These are phyloP conservation scores for Euspilapteryx auroguttella DNA, from an alignment of 2,888 invertebrate genomes.

Conservation along the genomic window DNA sequence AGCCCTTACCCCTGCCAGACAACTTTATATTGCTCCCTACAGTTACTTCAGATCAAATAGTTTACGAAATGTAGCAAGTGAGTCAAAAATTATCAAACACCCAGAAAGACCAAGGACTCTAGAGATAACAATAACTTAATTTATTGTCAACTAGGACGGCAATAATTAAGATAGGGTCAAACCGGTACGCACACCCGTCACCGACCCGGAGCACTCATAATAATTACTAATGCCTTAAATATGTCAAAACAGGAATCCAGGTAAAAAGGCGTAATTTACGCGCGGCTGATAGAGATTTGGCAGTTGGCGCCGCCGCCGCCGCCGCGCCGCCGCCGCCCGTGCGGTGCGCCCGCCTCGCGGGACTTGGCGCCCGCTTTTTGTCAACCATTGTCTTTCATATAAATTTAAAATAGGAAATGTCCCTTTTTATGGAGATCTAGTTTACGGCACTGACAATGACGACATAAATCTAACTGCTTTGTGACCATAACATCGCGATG, in stretches of 20 bases:
- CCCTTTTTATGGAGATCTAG: slow-evolving; percentile 61
- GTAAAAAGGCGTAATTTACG: slow-evolving; percentile 62
- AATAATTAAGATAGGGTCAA: slow-evolving; percentile 62
- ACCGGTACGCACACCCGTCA: slow-evolving; percentile 39
- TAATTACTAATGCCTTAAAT: slow-evolving; percentile 63
- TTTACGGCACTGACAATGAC: slow-evolving; percentile 58
- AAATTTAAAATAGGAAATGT: slow-evolving; percentile 61
- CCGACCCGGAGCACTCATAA: slow-evolving; percentile 51
- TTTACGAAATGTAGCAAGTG: too few relatives aligned
- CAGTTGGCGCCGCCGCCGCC: slow-evolving; percentile 56
- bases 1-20: slow-evolving; percentile 31
- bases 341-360: slow-evolving; percentile 20
- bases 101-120: slow-evolving; percentile 32
- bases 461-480: slow-evolving; percentile 55
- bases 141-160: slow-evolving; percentile 56
- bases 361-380: slow-evolving; percentile 53
- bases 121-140: slow-evolving; percentile 55
- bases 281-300: slow-evolving; percentile 59
- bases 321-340: slow-evolving; percentile 17
- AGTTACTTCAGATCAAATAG: too few relatives aligned
- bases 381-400: slow-evolving; percentile 60
- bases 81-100: slow-evolving; percentile 30
- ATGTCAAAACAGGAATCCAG: slow-evolving; percentile 63
- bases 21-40: slow-evolving; percentile 9
- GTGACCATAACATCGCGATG: slow-evolving; percentile 45